Evolutionary conservation across 2,888 invertebrate species (phyloP), one percentile per base, ranked within the genome.

Genomic region (Rhagonycha lutea): DNA sequence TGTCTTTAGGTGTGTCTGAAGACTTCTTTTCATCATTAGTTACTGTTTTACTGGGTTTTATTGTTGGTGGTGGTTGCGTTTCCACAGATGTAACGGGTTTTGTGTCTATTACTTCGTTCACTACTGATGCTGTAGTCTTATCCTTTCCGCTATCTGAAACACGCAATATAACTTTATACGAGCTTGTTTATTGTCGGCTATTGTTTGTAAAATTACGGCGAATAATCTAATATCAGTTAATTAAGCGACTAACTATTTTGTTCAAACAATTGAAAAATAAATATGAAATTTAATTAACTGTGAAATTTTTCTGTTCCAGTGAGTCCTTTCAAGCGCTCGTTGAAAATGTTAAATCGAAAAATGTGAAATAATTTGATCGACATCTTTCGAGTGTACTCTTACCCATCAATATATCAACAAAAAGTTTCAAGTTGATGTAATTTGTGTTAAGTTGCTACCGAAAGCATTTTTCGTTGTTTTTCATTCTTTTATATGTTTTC

Each of bases 41-140:
- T 72, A 88, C 86, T 0, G 89, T 85, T 82, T 88, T 89, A 74
- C 87, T 88, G 0, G 90, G 89, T 80, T 88, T 88, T 79, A 89
- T 89, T 74, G 83, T 85, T n/a, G 79, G 28, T 23, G 82, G 79
- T 8, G 80, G 74, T 77, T 83, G 82, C 32, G 82, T 80, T 23
- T 68, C 73, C 9, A 68, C 71, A 29, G 76, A 69, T 12, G 76
- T 73, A 65, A 78, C 73, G 28, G 85, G 85, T 78, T 85, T 87
- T 5, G 86, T 86, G 69, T 87, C 86, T 68, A 88, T 87, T 14
- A 87, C 85, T 23, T 83, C 80, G 70, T 85, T 86, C 11, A 83
- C 83, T 2, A 83, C 71, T 18, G 83, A 81, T 73, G 84, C 82
- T 70, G 84, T 82, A 63, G 74, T 65, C 68, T 79, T 79, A 70